Evolutionary conservation across 2,113 vertebrate genomes (phyloP).

Genomic region (Prionailurus viverrinus): DNA sequence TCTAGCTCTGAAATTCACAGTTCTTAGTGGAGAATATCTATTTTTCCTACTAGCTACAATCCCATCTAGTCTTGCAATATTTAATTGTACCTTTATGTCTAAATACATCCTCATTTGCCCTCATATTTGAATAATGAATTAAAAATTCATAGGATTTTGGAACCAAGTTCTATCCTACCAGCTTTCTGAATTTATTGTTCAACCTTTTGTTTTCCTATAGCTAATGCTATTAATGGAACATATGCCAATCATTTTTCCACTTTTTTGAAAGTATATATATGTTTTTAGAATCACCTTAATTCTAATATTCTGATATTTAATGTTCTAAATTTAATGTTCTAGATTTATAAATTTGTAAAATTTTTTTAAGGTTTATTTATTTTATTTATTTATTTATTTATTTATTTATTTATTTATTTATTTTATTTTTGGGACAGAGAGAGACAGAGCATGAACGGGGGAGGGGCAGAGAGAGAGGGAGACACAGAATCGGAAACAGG

Average conservation of each 20-base stretch:
- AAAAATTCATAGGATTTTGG: neutral
- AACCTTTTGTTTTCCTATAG: neutral
- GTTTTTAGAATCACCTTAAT: neutral
- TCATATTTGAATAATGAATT: neutral
- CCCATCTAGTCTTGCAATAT: neutral
- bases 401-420: too few relatives aligned
- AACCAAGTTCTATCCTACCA: too few relatives aligned
- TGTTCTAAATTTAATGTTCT: neutral
- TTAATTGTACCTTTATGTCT: neutral
- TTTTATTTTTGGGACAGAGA: too few relatives aligned
- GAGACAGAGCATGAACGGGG: too few relatives aligned
- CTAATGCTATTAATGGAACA: neutral
- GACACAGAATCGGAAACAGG: too few relatives aligned
- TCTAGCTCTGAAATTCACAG: neutral
- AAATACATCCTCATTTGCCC: neutral
- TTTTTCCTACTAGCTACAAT: too few relatives aligned
- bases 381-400: too few relatives aligned
- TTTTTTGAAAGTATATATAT: neutral
- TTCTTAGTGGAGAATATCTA: neutral
- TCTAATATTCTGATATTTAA: neutral
- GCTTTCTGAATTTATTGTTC: neutral
- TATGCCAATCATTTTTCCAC: neutral
- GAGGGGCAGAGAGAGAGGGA: too few relatives aligned
- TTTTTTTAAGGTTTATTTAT: too few relatives aligned
- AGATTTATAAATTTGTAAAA: neutral